These are phyloP conservation scores for Narcine bancroftii DNA, from an alignment of 2,113 vertebrate genomes.

Conservation along the genomic window DNA sequence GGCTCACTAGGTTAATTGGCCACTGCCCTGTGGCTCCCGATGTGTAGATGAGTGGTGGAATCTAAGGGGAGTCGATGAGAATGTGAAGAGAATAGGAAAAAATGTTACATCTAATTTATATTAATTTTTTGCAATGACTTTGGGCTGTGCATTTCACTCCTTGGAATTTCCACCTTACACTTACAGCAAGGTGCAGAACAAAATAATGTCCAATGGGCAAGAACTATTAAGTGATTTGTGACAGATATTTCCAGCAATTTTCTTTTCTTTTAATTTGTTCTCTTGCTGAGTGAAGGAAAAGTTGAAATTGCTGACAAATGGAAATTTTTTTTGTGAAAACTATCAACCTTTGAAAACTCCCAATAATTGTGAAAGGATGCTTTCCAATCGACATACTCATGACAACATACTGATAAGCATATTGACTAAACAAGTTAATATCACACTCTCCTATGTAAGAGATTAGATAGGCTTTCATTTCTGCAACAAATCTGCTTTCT, in stretches of 20 bases:
- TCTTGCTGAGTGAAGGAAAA: neutral
- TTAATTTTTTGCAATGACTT: neutral
- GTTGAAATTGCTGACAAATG: neutral
- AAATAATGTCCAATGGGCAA: neutral
- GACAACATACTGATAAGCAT: conserved; percentile 16
- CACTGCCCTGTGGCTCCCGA: too few relatives aligned
- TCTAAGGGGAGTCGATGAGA: too few relatives aligned
- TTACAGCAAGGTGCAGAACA: neutral
- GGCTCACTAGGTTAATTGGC: too few relatives aligned
- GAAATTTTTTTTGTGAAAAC: neutral
- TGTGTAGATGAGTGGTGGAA: too few relatives aligned
- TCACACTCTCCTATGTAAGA: conserved; percentile 14
- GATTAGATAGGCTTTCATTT: conserved; percentile 30
- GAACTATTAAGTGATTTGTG: neutral
- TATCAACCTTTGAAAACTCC: conserved; percentile 7
- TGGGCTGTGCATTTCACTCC: neutral
- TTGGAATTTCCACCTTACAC: neutral
- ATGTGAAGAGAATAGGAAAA: too few relatives aligned
- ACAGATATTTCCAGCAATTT: neutral
- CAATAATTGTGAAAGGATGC: conserved; percentile 20
- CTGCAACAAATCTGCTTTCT: conserved; percentile 9
- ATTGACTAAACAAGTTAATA: conserved; percentile 7
- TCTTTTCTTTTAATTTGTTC: neutral
- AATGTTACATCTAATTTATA: neutral
- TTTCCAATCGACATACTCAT: conserved; percentile 25